Evolutionary conservation across 2,113 vertebrate genomes (phyloP).

Genomic region (Electrona antarctica): DNA sequence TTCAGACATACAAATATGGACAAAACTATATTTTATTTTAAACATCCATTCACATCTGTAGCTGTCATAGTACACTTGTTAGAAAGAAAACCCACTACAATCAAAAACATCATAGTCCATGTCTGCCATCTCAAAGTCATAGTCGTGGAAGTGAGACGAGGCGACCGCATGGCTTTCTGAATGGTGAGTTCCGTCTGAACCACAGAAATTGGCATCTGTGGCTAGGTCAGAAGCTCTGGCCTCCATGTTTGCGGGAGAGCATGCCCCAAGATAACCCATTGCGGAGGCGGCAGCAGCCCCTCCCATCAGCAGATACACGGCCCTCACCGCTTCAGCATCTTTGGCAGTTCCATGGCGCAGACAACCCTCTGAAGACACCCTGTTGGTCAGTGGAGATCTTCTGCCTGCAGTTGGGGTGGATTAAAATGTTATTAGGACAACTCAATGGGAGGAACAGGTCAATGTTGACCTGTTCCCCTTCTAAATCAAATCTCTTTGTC

Average conservation of each 20-base stretch:
- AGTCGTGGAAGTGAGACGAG: slow-evolving; percentile 74
- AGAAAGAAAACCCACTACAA: slow-evolving; percentile 82
- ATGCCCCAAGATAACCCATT: slow-evolving; percentile 78
- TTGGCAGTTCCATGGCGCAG: slow-evolving; percentile 79
- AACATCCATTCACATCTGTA: background rate
- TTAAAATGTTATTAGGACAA: background rate
- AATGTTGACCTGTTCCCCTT: background rate
- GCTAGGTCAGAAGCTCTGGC: slow-evolving; percentile 63
- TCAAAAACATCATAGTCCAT: slow-evolving; percentile 83
- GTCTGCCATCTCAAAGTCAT: slow-evolving; percentile 79
- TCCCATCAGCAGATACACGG: slow-evolving; percentile 83
- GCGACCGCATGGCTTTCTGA: slow-evolving; percentile 52
- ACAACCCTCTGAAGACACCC: slow-evolving; percentile 60
- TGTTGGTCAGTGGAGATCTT: slow-evolving; percentile 44
- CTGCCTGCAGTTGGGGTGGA: slow-evolving; percentile 39
- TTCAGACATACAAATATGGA: too few relatives aligned
- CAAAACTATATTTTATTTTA: background rate
- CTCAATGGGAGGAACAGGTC: background rate
- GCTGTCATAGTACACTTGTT: slow-evolving; percentile 1
- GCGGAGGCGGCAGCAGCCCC: slow-evolving; percentile 80
- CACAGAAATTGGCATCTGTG: slow-evolving; percentile 72
- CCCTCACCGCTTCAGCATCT: slow-evolving; percentile 72
- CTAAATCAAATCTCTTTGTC: too few relatives aligned
- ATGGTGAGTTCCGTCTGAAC: slow-evolving; percentile 68
- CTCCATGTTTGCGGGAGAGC: slow-evolving; percentile 63